Evolutionary conservation across 2,888 invertebrate species (phyloP), one percentile per base, ranked within the genome.

Genomic region (Nowickia ferox): DNA sequence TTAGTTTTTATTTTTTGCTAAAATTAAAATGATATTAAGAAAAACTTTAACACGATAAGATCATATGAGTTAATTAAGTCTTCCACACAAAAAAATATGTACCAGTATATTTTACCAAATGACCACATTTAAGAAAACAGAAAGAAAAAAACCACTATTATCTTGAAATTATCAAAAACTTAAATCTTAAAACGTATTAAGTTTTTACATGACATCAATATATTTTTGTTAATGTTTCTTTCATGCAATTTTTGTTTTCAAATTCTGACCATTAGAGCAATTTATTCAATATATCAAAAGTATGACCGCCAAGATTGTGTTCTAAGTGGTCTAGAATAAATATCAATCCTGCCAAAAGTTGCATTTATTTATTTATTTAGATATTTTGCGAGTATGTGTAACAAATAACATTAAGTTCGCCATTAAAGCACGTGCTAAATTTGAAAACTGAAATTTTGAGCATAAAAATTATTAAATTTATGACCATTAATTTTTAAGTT

Each of bases 21-120:
- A 79, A 76, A 59, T 77, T 72, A 17, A 76, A 77, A 42, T 76
- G 81, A 84, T 77, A 84, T 81, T 81, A 63, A 48, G 38, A 77
- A 68, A 77, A 84, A 66, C 42, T 57, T 74, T 51, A 66, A 59
- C n/a, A 17, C 38, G 83, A 86, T 86, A 79, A 79, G 71, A 83
- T 86, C 85, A 75, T 63, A 66, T 59, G 57, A 83, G 83, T 86
- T 86, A 86, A 86, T 86, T 86, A 83, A 86, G 78, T 79, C 79
- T 86, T 79, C 65, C 57, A 71, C 48, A 46, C 44, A 59, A 40
- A 63, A 15, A 42, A 48, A 51, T 17, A 51, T n/a, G 0, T 15
- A n/a, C n/a, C 9, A 22, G 30, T 13, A 66, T 1, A 40, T 61
- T 10, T n/a, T 19, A 8, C 66, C 48, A 53, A 75, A 53, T 38